phyloP scores from a whole-genome alignment of 2,113 vertebrate genomes.

The Pygoscelis antarcticus region DNA sequence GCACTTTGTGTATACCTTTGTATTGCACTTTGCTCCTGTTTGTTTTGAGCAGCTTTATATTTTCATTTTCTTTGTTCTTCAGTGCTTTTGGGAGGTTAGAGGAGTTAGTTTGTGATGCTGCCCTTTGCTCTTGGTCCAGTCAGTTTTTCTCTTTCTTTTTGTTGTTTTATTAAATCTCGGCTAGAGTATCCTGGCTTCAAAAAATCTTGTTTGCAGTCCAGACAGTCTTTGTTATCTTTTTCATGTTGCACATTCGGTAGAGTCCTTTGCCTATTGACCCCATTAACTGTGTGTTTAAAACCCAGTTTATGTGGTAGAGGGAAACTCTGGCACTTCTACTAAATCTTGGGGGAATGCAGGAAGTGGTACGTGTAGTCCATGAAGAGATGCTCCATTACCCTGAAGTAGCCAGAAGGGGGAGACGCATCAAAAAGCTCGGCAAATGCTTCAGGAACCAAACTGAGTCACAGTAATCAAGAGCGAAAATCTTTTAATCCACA shows the following conservation, averaged over 20 bases:
- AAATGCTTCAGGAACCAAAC: neutral
- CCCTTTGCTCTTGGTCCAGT: slow-evolving; percentile 22
- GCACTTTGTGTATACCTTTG: neutral
- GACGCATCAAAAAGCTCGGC: neutral
- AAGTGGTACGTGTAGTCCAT: neutral
- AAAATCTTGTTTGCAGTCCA: slow-evolving; percentile 6
- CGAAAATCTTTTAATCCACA: neutral
- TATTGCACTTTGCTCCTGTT: slow-evolving; percentile 7
- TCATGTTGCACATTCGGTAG: neutral
- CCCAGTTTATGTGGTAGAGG: neutral
- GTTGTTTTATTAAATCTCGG: slow-evolving; percentile 49
- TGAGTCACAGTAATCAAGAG: neutral
- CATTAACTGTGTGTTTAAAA: slow-evolving; percentile 13
- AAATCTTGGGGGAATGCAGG: neutral
- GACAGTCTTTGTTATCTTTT: slow-evolving; percentile 4
- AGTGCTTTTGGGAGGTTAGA: neutral
- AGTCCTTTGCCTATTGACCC: slow-evolving; percentile 20
- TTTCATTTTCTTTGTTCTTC: slow-evolving; percentile 43
- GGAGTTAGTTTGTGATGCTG: neutral
- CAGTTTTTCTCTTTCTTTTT: slow-evolving; percentile 7
- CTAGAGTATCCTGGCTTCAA: slow-evolving; percentile 14
- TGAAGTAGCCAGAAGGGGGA: neutral
- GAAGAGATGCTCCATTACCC: neutral
- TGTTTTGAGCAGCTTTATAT: slow-evolving; percentile 14
- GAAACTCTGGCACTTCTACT: neutral